These are phyloP conservation scores for Tenebrosternarchus preto DNA, from an alignment of 2,113 vertebrate species.

Conservation along the genomic window DNA sequence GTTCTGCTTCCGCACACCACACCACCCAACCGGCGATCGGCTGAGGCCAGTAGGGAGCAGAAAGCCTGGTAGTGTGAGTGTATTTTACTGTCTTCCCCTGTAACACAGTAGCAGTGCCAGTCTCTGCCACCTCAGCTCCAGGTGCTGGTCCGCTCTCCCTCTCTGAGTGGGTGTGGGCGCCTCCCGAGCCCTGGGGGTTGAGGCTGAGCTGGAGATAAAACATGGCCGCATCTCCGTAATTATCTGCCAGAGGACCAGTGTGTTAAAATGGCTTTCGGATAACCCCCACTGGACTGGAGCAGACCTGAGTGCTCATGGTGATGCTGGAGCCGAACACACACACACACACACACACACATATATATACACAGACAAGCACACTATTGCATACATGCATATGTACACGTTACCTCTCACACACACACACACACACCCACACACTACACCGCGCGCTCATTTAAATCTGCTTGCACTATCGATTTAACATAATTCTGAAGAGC, in stretches of 20 bases:
- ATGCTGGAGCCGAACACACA: background rate
- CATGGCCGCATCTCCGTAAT: conserved; percentile 18
- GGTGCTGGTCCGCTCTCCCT: conserved; percentile 1
- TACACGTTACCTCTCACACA: background rate
- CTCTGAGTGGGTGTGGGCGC: background rate
- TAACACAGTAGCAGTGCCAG: too few relatives aligned
- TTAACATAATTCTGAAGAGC: conserved; percentile 11
- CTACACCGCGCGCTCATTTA: conserved; percentile 8
- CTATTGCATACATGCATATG: too few relatives aligned
- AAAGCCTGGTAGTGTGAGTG: background rate
- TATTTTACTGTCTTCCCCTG: background rate
- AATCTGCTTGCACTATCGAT: conserved; percentile 25
- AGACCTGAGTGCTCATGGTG: conserved; percentile 14
- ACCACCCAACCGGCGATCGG: background rate
- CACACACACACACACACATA: background rate
- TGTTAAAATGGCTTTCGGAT: conserved; percentile 21
- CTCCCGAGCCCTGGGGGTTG: too few relatives aligned
- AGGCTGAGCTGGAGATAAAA: conserved; percentile 12
- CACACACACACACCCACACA: background rate
- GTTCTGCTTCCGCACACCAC: too few relatives aligned
- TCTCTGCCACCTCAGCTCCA: background rate
- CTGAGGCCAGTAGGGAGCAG: background rate
- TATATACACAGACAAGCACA: background rate
- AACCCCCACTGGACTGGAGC: conserved; percentile 24
- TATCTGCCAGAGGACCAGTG: conserved; percentile 21